Base-by-base conservation (phyloP, 2,113 vertebrate species). In the Sceloporus undulatus region DNA sequence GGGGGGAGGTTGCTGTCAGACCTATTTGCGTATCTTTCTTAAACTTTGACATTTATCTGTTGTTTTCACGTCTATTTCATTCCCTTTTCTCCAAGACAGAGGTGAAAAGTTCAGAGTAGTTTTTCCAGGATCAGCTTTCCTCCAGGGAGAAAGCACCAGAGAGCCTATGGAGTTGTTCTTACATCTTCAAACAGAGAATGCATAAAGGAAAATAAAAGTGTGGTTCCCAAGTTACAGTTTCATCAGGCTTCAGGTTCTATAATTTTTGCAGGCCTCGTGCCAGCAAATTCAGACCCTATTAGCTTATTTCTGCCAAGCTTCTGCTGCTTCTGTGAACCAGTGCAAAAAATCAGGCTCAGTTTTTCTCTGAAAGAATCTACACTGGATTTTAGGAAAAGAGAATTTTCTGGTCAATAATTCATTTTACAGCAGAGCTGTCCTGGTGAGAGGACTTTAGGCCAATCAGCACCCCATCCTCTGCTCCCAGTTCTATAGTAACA, bases 1-100 rank as follows among this genome's bases (percentile, higher is more conserved):
- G 23, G 75, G 13, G 34, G n/a, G 19, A 8, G 19, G 62, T 94
- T 91, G 94, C 93, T 89, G 23, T 86, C 89, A 71, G 27, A 88
- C 74, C 29, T 85, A 92, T 92, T 90, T 95, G 89, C 70, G 91
- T 87, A 90, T 87, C 90, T 94, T 81, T 91, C 85, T 75, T 86
- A 87, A 88, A 93, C 79, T 91, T 77, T 93, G 90, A 93, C 89
- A n/a, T n/a, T 90, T 11, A 78, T 68, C 1, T 19, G 83, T 94
- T 91, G 90, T 91, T 90, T 62, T n/a, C 21, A 59, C 62, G 81
- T 88, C 70, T 86, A 82, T 11, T 71, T 91, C 38, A 18, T 19
- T 76, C 84, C 29, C 38, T 84, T 18, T n/a, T 86, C 29, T 68
- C 2, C 75, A 34, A 52, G 34, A 34, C 34, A 34, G 18, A 48